Evolutionary conservation across 1,140 invertebrate species (phyloP), one percentile per base, ranked within the genome.

Genomic region (Anthonomus grandis): DNA sequence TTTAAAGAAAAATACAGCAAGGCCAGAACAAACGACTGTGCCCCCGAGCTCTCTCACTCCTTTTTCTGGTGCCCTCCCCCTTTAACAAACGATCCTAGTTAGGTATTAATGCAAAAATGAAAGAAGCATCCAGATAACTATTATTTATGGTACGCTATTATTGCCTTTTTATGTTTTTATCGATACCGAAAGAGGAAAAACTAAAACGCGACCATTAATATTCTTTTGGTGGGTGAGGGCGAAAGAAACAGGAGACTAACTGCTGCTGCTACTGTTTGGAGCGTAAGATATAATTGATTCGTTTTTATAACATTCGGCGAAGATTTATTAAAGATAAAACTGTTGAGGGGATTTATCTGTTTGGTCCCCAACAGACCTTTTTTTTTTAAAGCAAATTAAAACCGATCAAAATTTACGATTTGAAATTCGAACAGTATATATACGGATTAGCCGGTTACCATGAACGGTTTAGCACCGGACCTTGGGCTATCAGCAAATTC

Each of bases 101-200:
- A 56, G 45, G 45, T n/a, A n/a, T n/a, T 56, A 56, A 56, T 56
- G 54, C 54, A 56, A 56, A 56, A 56, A 56, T 56, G 54, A 56
- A 48, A 56, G 54, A 49, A 49, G 45, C 42, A 36, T n/a, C 45
- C 54, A 48, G 54, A 56, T 56, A 56, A 47, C 23, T 56, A 24
- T 56, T 41, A 56, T 56, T 56, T 56, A 56, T 56, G n/a, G 19
- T 22, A 24, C 31, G 37, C 54, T 41, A 56, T 56, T 48, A 56
- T 56, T 56, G 54, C 54, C 23, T 56, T 46, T 56, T 56, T 56
- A 56, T 47, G 54, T 56, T 56, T 56, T 56, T 56, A 56, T 56
- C 54, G 54, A 56, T 47, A 48, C 27, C 45, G 34, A 46, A 46
- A 55, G 23, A 22, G 27, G 12, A 25, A 34, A 36, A 46, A 15